A percentile compares a stretch with the other conserved stretches of the same genome.
These are phyloP conservation scores for Temnothorax rugatulus DNA, from an alignment of 2,888 invertebrate species.

Conservation along the genomic window DNA sequence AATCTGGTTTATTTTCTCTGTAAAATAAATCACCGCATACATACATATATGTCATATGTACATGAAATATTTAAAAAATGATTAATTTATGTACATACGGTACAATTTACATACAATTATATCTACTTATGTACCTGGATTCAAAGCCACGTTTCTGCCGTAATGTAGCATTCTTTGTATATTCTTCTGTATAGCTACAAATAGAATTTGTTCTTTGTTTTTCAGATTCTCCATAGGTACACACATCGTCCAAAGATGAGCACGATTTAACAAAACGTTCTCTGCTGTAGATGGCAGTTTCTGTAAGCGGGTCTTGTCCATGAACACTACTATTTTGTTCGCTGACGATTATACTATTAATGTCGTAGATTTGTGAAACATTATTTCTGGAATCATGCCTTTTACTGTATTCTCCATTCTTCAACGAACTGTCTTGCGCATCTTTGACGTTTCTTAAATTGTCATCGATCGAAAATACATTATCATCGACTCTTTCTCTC, in stretches of 20 bases:
- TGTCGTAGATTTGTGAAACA: conserved; percentile 52
- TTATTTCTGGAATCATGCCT: conserved; percentile 46
- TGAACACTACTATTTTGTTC: conserved; percentile 55
- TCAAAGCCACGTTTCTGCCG: conserved; percentile 71
- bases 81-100: no score
- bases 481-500: conserved; percentile 63
- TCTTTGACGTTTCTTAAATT: conserved; percentile 64
- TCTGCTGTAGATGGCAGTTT: conserved; percentile 58
- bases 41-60: not conserved
- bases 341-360: conserved; percentile 31
- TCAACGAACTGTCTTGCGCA: conserved; percentile 52
- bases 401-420: conserved; percentile 58
- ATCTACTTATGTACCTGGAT: conserved; percentile 68
- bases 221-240: conserved; percentile 64
- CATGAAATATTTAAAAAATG: no score
- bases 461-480: conserved; percentile 55
- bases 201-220: conserved; percentile 73
- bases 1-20: conserved; percentile 49
- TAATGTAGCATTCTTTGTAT: conserved; percentile 49
- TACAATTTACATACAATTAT: not conserved
- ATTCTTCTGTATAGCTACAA: conserved; percentile 73
- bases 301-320: conserved; percentile 26
- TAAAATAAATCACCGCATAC: not conserved
- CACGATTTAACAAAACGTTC: conserved; percentile 68
- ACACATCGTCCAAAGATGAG: conserved; percentile 71